phyloP scores from a whole-genome alignment of 2,888 invertebrate species.

The Zygothrica quintamaculata region DNA sequence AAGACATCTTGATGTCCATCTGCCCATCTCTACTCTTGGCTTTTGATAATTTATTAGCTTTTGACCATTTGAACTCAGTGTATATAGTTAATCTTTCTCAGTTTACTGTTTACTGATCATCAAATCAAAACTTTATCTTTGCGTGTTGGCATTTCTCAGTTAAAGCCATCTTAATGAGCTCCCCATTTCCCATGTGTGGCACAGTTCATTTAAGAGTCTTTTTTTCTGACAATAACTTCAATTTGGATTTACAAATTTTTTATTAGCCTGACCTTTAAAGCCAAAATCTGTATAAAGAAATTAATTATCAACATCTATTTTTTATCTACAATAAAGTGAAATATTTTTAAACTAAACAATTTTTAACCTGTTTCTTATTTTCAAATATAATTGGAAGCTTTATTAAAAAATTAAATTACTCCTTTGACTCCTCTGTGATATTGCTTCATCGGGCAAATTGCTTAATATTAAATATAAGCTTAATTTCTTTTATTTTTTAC shows the following conservation, averaged over 20 bases:
- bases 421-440: no score
- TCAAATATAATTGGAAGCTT: no score
- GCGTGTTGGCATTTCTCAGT: constrained; percentile 65
- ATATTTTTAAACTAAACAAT: neutral
- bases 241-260: constrained; percentile 52
- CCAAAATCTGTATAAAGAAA: constrained; percentile 23
- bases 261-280: constrained; percentile 30
- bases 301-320: constrained; percentile 22
- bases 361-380: neutral
- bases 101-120: constrained; percentile 74
- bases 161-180: constrained; percentile 27
- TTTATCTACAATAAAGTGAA: neutral
- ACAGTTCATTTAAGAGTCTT: constrained; percentile 45
- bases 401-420: no score
- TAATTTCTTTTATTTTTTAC: no score
- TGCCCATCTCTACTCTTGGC: constrained; percentile 10
- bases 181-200: constrained; percentile 45
- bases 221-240: constrained; percentile 21
- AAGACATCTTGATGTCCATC: constrained; percentile 27
- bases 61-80: constrained; percentile 58
- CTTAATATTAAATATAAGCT: no score
- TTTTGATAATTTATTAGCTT: constrained; percentile 68
- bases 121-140: constrained; percentile 49
- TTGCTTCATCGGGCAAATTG: no score
- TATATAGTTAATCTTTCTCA: constrained; percentile 69